Evolutionary conservation across 2,888 invertebrate genomes (phyloP).

Genomic region (Diloba caeruleocephala): DNA sequence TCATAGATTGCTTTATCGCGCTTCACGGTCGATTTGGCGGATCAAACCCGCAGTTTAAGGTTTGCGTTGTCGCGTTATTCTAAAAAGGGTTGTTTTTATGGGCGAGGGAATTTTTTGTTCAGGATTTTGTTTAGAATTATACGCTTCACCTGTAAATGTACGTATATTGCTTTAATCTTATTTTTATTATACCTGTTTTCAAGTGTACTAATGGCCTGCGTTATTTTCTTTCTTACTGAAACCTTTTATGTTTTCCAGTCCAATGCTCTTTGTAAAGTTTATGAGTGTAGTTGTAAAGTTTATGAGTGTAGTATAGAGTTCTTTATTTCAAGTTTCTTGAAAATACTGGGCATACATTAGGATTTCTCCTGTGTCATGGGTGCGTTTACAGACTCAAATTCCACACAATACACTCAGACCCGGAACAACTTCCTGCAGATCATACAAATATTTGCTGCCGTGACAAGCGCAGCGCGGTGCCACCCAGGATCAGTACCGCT

Average conservation of each 20-base stretch:
- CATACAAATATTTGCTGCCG: too few species aligned
- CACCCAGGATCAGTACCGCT: too few species aligned
- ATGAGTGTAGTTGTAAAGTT: too few species aligned
- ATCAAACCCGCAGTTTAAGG: constrained; percentile 28
- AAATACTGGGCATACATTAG: too few species aligned
- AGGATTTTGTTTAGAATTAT: constrained; percentile 32
- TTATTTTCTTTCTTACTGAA: not conserved
- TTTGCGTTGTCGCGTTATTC: constrained; percentile 28
- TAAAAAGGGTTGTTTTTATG: constrained; percentile 35
- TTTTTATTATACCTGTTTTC: constrained; percentile 26
- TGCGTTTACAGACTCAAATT: too few species aligned
- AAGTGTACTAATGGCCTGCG: constrained; percentile 3
- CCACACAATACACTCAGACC: too few species aligned
- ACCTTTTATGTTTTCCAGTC: not conserved
- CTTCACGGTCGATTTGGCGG: constrained; percentile 51
- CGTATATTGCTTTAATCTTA: constrained; percentile 14
- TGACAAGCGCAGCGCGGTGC: too few species aligned
- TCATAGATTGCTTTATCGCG: constrained; percentile 50
- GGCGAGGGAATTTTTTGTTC: not conserved
- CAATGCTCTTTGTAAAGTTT: too few species aligned
- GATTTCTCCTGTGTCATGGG: too few species aligned
- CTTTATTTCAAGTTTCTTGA: too few species aligned
- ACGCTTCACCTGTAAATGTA: constrained; percentile 23
- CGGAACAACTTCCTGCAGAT: too few species aligned
- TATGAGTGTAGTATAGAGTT: too few species aligned